A percentile compares a stretch with the other conserved stretches of the same genome.
Evolutionary conservation across 2,888 invertebrate genomes (phyloP).

Genomic region (Eupithecia subumbrata): DNA sequence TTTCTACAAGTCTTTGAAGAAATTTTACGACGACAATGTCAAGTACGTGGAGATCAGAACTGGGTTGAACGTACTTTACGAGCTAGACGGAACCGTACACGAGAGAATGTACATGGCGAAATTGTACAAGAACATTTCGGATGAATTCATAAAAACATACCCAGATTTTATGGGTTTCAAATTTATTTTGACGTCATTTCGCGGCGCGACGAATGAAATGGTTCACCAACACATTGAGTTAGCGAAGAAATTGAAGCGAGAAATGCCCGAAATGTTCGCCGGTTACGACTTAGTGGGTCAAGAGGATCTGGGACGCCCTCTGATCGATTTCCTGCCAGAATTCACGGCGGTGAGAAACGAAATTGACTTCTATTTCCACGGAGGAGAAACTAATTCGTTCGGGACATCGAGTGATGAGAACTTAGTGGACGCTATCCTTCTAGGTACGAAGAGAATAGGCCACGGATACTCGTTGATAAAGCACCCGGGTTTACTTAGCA

Average conservation of each 20-base stretch:
- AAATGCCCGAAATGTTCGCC: conserved; percentile 87
- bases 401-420: conserved; percentile 88
- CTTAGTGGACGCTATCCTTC: conserved; percentile 89
- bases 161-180: conserved; percentile 88
- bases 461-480: conserved; percentile 90
- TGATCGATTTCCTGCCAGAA: conserved; percentile 84
- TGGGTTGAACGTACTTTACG: conserved; percentile 84
- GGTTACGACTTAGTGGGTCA: conserved; percentile 93
- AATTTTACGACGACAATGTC: conserved; percentile 87
- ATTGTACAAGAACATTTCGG: conserved; percentile 81
- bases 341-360: conserved; percentile 78
- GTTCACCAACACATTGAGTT: conserved; percentile 70
- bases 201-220: conserved; percentile 59
- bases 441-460: conserved; percentile 90
- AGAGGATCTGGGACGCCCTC: conserved; percentile 88
- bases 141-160: conserved; percentile 83
- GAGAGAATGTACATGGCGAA: conserved; percentile 79
- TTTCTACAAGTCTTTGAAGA: conserved; percentile 84
- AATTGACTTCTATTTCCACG: conserved; percentile 89
- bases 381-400: conserved; percentile 91
- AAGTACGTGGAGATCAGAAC: conserved; percentile 88
- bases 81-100: conserved; percentile 84
- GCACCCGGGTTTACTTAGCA: conserved; percentile 86
- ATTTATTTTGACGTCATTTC: conserved; percentile 82
- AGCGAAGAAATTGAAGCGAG: conserved; percentile 65